A percentile compares a stretch with the other conserved stretches of the same genome.
These are phyloP conservation scores for Zaprionus africanus DNA, from an alignment of 1,140 invertebrate species.

Conservation along the genomic window DNA sequence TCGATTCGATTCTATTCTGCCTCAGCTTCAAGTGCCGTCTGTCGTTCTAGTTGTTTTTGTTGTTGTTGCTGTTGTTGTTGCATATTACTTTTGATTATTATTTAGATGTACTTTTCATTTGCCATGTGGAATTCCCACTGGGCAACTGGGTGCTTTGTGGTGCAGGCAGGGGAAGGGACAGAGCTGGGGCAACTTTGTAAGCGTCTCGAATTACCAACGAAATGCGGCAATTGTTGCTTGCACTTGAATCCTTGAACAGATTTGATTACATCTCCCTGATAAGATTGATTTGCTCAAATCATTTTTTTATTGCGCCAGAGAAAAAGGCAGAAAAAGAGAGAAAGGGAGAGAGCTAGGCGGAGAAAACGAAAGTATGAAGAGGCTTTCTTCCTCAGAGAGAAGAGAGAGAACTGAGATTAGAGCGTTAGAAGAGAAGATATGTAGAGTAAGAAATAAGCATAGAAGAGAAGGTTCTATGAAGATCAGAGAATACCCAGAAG, in stretches of 20 bases:
- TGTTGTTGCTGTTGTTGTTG: constrained; percentile 47
- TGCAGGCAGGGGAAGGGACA: constrained; percentile 1
- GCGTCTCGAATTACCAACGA: constrained; percentile 70
- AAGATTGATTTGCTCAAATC: constrained; percentile 42
- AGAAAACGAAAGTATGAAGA: background rate
- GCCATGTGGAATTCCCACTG: constrained; percentile 57
- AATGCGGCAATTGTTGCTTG: constrained; percentile 54
- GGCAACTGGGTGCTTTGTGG: constrained; percentile 22
- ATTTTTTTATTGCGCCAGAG: background rate
- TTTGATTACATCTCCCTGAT: constrained; percentile 62
- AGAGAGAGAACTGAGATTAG: background rate
- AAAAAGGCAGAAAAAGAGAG: background rate
- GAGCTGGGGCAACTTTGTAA: constrained; percentile 53
- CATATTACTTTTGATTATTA: constrained; percentile 81
- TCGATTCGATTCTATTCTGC: constrained; percentile 18
- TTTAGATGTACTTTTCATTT: constrained; percentile 76
- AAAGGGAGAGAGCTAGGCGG: background rate
- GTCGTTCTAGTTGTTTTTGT: constrained; percentile 31
- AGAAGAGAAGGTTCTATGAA: no score
- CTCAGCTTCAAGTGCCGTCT: constrained; percentile 42
- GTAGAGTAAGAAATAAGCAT: no score
- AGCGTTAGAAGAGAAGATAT: background rate
- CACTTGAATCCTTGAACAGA: constrained; percentile 46
- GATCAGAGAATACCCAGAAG: no score
- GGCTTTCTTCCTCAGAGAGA: background rate